A percentile compares a stretch with the other conserved stretches of the same genome.
Conservation (phyloP, 2,888 invertebrate genomes). For the Phyllotreta cruciferae region DNA sequence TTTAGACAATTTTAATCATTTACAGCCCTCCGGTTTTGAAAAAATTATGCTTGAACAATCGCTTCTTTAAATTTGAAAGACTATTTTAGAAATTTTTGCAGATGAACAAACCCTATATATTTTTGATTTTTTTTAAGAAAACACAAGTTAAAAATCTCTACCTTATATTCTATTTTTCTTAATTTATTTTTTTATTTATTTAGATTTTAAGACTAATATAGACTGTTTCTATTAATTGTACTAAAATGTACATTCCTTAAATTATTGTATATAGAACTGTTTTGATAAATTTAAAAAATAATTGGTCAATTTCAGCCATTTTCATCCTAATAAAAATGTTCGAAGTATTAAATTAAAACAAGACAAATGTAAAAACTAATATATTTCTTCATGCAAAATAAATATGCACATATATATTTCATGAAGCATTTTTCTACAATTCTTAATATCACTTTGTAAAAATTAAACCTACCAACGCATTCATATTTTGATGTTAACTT, state of each 20-base stretch:
- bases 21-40: slow-evolving; percentile 87
- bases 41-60: slow-evolving; percentile 97
- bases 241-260: too few relatives aligned
- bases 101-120: slow-evolving; percentile 36
- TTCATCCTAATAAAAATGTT: too few relatives aligned
- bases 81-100: slow-evolving; percentile 30
- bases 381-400: slow-evolving; percentile 38
- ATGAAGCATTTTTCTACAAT: slow-evolving; percentile 23
- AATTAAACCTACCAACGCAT: neutral
- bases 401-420: slow-evolving; percentile 33
- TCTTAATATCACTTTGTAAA: slow-evolving; percentile 1
- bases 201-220: too few relatives aligned
- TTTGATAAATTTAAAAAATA: neutral
- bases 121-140: slow-evolving; percentile 4
- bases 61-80: slow-evolving; percentile 72
- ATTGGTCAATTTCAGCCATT: slow-evolving; percentile 5
- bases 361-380: slow-evolving; percentile 38
- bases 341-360: slow-evolving; percentile 19
- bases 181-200: too few relatives aligned
- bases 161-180: slow-evolving; percentile 3
- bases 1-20: slow-evolving; percentile 86
- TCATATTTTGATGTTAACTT: neutral
- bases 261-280: slow-evolving; percentile 2
- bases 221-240: too few relatives aligned
- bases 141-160: neutral